phyloP scores from a whole-genome alignment of 1,140 invertebrate genomes.

The Dinoponera quadriceps region DNA sequence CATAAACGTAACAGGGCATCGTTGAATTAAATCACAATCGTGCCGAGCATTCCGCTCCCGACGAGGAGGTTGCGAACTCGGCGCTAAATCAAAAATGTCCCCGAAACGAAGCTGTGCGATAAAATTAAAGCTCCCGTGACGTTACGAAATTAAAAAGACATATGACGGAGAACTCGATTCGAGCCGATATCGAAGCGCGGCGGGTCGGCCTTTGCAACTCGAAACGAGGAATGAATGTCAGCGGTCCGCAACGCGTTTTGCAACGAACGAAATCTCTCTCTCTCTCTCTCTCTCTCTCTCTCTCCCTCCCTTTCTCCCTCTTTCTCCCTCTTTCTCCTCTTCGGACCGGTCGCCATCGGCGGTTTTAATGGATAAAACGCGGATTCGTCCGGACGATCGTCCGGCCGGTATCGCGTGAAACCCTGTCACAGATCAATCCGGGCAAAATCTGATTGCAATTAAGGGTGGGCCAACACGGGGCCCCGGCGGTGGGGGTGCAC shows the following conservation, averaged over 20 bases:
- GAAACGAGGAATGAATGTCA: slow-evolving; percentile 33
- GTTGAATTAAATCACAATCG: too few relatives aligned
- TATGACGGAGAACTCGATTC: background rate
- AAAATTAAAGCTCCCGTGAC: background rate
- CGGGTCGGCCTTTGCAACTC: slow-evolving; percentile 7
- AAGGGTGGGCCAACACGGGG: slow-evolving; percentile 53
- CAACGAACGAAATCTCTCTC: slow-evolving; percentile 41
- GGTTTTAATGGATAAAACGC: slow-evolving; percentile 57
- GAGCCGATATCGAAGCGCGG: slow-evolving; percentile 24
- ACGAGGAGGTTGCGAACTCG: too few relatives aligned
- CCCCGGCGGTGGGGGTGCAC: slow-evolving; percentile 15
- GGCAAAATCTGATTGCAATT: slow-evolving; percentile 64
- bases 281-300: too few relatives aligned
- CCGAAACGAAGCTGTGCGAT: too few relatives aligned
- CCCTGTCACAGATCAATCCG: slow-evolving; percentile 56
- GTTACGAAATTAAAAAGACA: background rate
- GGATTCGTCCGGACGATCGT: slow-evolving; percentile 49
- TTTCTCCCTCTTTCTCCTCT: too few relatives aligned
- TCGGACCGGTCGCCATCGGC: background rate
- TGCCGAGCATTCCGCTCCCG: too few relatives aligned
- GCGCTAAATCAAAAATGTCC: too few relatives aligned
- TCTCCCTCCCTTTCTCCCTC: too few relatives aligned
- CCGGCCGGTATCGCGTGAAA: slow-evolving; percentile 43
- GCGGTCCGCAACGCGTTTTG: slow-evolving; percentile 27
- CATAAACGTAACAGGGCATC: too few relatives aligned